Evolutionary conservation across 2,888 invertebrate species (phyloP).

Genomic region (Trisateles emortualis): DNA sequence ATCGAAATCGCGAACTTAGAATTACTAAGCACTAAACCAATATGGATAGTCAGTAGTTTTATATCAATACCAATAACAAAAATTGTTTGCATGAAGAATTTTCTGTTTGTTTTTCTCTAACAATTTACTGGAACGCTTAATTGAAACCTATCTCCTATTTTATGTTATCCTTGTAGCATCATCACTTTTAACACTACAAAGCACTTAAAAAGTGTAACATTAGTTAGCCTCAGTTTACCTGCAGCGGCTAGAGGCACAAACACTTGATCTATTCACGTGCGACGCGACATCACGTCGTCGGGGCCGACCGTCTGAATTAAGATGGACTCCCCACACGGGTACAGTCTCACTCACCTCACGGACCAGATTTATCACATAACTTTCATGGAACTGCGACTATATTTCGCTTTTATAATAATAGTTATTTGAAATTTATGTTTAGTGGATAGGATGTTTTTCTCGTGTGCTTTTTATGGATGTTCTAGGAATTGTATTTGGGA

Average conservation of each 20-base stretch:
- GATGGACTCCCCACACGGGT: constrained; percentile 51
- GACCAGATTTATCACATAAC: constrained; percentile 43
- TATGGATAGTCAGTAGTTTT: too few species aligned
- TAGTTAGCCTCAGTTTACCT: constrained; percentile 40
- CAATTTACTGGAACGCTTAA: too few species aligned
- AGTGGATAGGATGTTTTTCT: too few species aligned
- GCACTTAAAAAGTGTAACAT: neutral
- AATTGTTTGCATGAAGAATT: too few species aligned
- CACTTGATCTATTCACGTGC: constrained; percentile 46
- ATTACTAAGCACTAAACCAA: too few species aligned
- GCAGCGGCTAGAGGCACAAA: constrained; percentile 34
- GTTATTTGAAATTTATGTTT: neutral
- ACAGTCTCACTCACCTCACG: constrained; percentile 31
- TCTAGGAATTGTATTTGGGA: too few species aligned
- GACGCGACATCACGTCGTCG: constrained; percentile 7
- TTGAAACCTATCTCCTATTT: too few species aligned
- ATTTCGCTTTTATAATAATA: neutral
- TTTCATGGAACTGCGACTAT: neutral
- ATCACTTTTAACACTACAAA: neutral
- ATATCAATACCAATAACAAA: too few species aligned
- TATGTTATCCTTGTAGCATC: neutral
- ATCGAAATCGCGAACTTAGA: too few species aligned
- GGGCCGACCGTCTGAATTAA: constrained; percentile 44
- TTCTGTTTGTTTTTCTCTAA: too few species aligned
- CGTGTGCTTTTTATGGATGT: too few species aligned